A percentile compares a stretch with the other conserved stretches of the same genome.
These are phyloP conservation scores for Sphaeridia pumilis DNA, from an alignment of 2,888 invertebrate species.

Conservation along the genomic window DNA sequence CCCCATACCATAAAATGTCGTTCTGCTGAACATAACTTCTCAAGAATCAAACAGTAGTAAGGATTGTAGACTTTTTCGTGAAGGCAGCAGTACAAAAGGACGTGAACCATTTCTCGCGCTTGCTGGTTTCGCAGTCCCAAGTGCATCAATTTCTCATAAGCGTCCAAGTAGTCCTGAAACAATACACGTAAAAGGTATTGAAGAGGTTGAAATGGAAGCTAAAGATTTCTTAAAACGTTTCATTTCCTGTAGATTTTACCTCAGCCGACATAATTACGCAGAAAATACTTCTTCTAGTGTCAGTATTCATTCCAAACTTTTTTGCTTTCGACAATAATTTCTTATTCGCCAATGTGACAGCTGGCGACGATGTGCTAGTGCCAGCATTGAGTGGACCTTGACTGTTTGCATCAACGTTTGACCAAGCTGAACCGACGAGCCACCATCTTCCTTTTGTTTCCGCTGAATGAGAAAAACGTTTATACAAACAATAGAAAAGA, in stretches of 20 bases:
- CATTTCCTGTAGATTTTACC: too few relatives aligned
- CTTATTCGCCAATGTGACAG: constrained; percentile 39
- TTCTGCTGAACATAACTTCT: constrained; percentile 71
- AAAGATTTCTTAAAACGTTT: too few relatives aligned
- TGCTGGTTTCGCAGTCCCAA: constrained; percentile 66
- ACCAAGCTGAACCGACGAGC: constrained; percentile 93
- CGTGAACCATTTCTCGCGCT: constrained; percentile 73
- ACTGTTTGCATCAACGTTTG: constrained; percentile 15
- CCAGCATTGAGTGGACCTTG: neutral
- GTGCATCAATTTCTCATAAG: constrained; percentile 79
- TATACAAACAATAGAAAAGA: constrained; percentile 13
- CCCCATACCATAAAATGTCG: constrained; percentile 62
- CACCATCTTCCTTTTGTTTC: constrained; percentile 89
- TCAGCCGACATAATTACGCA: constrained; percentile 86
- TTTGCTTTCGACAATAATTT: constrained; percentile 67
- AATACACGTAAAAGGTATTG: constrained; percentile 5
- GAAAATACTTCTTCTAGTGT: constrained; percentile 76
- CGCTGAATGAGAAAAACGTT: constrained; percentile 45
- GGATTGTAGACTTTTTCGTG: constrained; percentile 73
- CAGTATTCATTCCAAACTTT: constrained; percentile 89
- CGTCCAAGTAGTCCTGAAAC: constrained; percentile 54
- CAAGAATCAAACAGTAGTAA: constrained; percentile 69
- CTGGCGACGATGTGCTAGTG: neutral
- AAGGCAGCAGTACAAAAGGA: constrained; percentile 69
- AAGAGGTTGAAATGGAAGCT: neutral